phyloP scores from a whole-genome alignment of 1,140 invertebrate species.

The Globodera rostochiensis region DNA sequence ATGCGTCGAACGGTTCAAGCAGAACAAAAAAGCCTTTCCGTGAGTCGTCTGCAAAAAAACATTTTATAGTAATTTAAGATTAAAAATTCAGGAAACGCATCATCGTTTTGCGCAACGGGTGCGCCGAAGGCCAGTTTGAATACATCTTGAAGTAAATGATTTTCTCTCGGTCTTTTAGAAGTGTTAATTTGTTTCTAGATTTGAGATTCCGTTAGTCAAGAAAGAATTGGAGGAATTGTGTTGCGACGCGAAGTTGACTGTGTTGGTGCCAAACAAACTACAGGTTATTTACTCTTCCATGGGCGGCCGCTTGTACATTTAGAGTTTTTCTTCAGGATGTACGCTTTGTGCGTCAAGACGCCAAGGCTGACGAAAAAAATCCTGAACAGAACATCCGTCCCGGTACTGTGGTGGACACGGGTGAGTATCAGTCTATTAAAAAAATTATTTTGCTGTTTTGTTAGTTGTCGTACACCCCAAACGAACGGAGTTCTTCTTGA shows the following conservation, averaged over 20 bases:
- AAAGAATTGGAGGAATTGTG: slow-evolving; percentile 1
- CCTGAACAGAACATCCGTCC: slow-evolving; percentile 20
- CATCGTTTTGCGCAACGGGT: slow-evolving; percentile 11
- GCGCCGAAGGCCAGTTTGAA: slow-evolving; percentile 7
- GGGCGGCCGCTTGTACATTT: background rate
- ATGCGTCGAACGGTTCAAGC: background rate
- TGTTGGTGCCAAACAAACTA: slow-evolving; percentile 6
- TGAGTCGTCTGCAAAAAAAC: background rate
- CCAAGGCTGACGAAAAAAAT: background rate
- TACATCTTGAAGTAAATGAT: slow-evolving; percentile 3
- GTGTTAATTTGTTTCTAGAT: background rate
- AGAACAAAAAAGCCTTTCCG: background rate
- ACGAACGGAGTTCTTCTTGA: slow-evolving; percentile 28
- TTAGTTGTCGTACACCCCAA: slow-evolving; percentile 16
- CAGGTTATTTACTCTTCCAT: slow-evolving; percentile 1
- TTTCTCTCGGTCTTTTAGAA: background rate
- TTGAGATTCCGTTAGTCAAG: slow-evolving; percentile 15
- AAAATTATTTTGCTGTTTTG: background rate
- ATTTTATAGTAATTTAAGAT: too few relatives aligned
- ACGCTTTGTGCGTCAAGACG: slow-evolving; percentile 8
- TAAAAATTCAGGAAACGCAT: slow-evolving; percentile 17
- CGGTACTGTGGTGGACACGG: slow-evolving; percentile 16
- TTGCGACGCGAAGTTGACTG: background rate
- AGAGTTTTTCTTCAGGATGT: slow-evolving; percentile 3
- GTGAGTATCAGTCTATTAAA: background rate